These are phyloP conservation scores for Drosophila algonquin DNA, from an alignment of 2,888 invertebrate species.

Conservation along the genomic window DNA sequence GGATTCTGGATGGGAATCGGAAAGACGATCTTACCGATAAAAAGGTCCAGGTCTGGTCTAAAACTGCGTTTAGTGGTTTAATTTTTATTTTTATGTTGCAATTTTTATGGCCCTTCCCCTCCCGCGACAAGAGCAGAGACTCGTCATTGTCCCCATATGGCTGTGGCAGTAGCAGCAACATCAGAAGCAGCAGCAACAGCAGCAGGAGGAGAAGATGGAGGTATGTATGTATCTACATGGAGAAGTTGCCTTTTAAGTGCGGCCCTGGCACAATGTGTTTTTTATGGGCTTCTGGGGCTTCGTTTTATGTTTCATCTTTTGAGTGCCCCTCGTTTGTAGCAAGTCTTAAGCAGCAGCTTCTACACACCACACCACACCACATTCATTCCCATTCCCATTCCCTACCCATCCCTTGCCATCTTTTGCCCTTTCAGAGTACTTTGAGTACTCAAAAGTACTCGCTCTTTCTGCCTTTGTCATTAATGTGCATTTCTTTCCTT, in stretches of 20 bases:
- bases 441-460: constrained; percentile 6
- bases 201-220: not conserved
- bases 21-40: constrained; percentile 3
- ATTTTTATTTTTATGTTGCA: constrained; percentile 75
- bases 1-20: not conserved
- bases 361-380: not conserved
- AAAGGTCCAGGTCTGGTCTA: constrained; percentile 26
- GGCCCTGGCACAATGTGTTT: constrained; percentile 71
- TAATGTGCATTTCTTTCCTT: constrained; percentile 43
- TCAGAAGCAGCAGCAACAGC: not conserved
- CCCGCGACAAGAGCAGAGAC: constrained; percentile 29
- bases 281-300: constrained; percentile 69
- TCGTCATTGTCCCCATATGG: constrained; percentile 31
- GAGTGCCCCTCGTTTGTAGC: constrained; percentile 62
- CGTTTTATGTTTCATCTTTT: constrained; percentile 78
- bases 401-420: constrained; percentile 17
- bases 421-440: constrained; percentile 29
- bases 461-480: constrained; percentile 56
- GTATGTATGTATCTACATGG: constrained; percentile 7
- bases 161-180: not conserved
- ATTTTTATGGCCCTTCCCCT: constrained; percentile 58
- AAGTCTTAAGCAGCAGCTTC: constrained; percentile 52
- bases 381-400: constrained; percentile 21
- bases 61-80: constrained; percentile 74
- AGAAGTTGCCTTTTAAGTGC: constrained; percentile 57